Evolutionary conservation across 2,113 vertebrate genomes (phyloP), one percentile per base, ranked within the genome.

Genomic region (Ranitomeya variabilis): DNA sequence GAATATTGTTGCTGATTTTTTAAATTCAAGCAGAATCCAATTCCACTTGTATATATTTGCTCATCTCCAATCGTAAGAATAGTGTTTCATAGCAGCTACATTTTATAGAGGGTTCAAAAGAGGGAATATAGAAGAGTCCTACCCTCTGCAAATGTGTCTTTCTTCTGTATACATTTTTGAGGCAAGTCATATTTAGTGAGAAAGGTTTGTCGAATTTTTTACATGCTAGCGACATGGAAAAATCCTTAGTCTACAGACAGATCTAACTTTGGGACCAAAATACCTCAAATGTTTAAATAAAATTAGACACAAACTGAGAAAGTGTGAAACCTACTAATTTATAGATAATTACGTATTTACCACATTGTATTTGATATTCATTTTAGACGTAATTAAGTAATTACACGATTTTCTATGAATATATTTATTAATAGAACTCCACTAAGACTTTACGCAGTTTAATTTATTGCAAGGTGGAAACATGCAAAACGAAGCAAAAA

Each of bases 401-500:
- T 69, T 67, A 62, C n/a, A 83, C 51, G n/a, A 69, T 66, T 83
- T 54, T 67, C 57, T 62, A 10, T 83, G 60, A n/a, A 26, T 78
- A n/a, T 60, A 77, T 74, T 74, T 57, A 76, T 77, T 51, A 60
- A 86, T 45, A n/a, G 55, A 16, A 15, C 21, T 45, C 16, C 51
- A 55, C 15, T 31, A 73, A 31, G 37, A 55, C 9, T 37, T 3
- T n/a, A 10, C 51, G 12, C 74, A 51, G 26, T 18, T 79, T 77
- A 79, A 79, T 86, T 78, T 78, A 78, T 78, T 14, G 18, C 74
- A 51, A 54, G 59, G 5, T 18, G 59, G 31, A 31, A 51, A 21
- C 59, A 62, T 76, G 71, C 85, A 79, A 86, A 62, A 79, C 18
- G 37, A 78, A 62, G 85, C 37, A 26, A 51, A 78, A 86, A 79